Conservation (phyloP, 2,888 invertebrate species). For the Campoplex capitator region DNA sequence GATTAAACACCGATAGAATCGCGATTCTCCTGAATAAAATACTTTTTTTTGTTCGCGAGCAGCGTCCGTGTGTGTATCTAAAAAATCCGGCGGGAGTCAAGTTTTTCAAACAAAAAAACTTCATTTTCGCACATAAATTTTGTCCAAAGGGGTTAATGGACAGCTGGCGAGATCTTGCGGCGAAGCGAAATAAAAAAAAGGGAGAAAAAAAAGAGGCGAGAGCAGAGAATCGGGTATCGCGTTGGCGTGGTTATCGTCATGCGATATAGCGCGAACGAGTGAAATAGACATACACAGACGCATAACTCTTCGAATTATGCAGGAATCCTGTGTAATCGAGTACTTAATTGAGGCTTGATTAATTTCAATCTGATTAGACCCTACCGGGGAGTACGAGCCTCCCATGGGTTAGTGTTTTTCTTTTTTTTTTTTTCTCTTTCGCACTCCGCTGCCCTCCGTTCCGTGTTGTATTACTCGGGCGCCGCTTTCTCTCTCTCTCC, state of each 20-base stretch:
- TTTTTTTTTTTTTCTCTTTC: constrained; percentile 23
- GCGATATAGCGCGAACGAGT: neutral
- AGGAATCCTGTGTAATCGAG: constrained; percentile 74
- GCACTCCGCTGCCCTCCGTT: constrained; percentile 8
- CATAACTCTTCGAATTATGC: constrained; percentile 68
- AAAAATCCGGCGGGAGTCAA: neutral
- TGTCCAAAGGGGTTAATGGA: constrained; percentile 16
- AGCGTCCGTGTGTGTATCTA: neutral
- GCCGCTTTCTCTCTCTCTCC: constrained; percentile 28
- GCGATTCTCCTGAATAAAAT: neutral
- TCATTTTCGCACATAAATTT: constrained; percentile 22
- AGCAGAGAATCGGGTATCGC: constrained; percentile 48
- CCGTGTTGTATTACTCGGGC: constrained; percentile 33
- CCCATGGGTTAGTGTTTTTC: constrained; percentile 43
- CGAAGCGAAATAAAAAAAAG: neutral
- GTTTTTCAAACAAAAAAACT: neutral
- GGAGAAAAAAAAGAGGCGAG: neutral
- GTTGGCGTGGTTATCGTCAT: constrained; percentile 40
- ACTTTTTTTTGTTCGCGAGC: neutral
- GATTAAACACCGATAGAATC: neutral
- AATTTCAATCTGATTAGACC: constrained; percentile 72
- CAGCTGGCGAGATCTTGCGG: constrained; percentile 9
- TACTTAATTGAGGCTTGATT: constrained; percentile 74
- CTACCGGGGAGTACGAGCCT: constrained; percentile 46
- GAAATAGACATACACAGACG: neutral